Evolutionary conservation across 2,113 vertebrate genomes (phyloP).

Genomic region (Blennius ocellaris): DNA sequence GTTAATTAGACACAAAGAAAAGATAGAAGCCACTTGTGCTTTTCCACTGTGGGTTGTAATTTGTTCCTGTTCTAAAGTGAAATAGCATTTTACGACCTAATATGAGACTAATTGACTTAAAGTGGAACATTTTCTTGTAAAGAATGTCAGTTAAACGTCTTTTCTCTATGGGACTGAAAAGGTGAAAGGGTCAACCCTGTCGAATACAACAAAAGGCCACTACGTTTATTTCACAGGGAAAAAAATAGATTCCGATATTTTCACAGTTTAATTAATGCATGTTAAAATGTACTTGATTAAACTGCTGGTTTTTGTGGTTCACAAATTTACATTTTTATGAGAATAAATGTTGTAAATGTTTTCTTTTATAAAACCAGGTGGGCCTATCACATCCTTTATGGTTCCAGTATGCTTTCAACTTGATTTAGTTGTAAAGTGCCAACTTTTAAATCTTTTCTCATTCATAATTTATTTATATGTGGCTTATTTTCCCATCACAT

Average conservation of each 20-base stretch:
- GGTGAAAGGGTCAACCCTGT: conserved; percentile 52
- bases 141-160: conserved; percentile 31
- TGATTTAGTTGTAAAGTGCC: no score
- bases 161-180: conserved; percentile 9
- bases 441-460: no score
- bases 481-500: no score
- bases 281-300: no score
- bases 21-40: not conserved
- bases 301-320: no score
- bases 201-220: conserved; percentile 11
- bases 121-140: conserved; percentile 5
- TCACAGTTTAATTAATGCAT: not conserved
- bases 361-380: no score
- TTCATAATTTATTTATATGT: no score
- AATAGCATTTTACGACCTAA: not conserved
- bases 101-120: not conserved
- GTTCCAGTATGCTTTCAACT: no score
- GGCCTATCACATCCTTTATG: no score
- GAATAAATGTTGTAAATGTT: no score
- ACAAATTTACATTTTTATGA: no score
- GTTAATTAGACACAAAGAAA: not conserved
- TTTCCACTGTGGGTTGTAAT: not conserved
- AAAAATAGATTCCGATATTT: not conserved
- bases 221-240: conserved; percentile 6
- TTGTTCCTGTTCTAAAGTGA: not conserved